phyloP scores from a whole-genome alignment of 2,113 vertebrate genomes.

The Phylloscopus trochiloides region DNA sequence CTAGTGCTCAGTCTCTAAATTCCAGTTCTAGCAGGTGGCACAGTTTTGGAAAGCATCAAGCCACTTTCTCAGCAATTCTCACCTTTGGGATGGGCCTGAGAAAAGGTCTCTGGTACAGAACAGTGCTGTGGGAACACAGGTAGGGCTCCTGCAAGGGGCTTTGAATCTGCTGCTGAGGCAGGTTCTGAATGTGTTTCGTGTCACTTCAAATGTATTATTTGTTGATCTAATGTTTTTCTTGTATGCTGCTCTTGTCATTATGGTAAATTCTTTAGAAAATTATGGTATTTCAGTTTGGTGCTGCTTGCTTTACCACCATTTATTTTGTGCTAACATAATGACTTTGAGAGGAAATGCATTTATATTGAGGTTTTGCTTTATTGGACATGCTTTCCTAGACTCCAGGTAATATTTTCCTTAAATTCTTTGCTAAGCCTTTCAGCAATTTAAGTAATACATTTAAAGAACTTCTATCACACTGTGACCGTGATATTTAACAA shows the following conservation, averaged over 20 bases:
- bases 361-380: not conserved
- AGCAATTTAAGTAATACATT: not conserved
- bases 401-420: not conserved
- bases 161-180: not conserved
- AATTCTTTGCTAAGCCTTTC: not conserved
- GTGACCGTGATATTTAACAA: not conserved
- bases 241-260: not conserved
- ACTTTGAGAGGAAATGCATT: not conserved
- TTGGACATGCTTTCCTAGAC: not conserved
- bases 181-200: not conserved
- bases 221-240: not conserved
- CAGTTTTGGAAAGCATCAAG: not conserved
- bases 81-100: not conserved
- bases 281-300: not conserved
- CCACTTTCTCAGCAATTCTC: not conserved
- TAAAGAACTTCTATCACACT: not conserved
- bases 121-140: not conserved
- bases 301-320: not conserved
- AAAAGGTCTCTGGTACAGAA: not conserved
- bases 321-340: not conserved
- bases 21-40: not conserved
- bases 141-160: not conserved
- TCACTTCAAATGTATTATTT: not conserved
- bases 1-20: rapidly evolving
- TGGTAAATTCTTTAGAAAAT: not conserved